A percentile compares a stretch with the other conserved stretches of the same genome.
Evolutionary conservation across 1,140 invertebrate species (phyloP).

Genomic region (Bombus superbus): DNA sequence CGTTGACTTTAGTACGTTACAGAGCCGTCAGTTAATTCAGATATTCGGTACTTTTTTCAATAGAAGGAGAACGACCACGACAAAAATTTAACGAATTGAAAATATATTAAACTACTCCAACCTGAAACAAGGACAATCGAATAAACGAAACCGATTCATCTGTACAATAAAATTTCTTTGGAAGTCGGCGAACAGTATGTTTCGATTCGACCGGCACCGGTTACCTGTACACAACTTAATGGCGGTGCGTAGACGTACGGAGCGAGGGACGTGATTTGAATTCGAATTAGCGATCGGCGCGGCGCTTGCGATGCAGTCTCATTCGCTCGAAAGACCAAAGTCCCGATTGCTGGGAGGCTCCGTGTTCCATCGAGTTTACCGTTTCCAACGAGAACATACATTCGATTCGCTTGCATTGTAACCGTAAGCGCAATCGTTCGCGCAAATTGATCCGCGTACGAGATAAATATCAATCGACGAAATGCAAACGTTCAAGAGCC

Average conservation of each 20-base stretch:
- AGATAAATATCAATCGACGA: conserved; percentile 38
- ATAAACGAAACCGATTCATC: not conserved
- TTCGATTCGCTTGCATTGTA: conserved; percentile 19
- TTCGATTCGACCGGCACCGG: not conserved
- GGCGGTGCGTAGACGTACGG: conserved; percentile 33
- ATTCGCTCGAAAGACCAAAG: conserved; percentile 38
- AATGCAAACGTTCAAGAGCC: conserved; percentile 25
- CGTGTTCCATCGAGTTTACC: conserved; percentile 18
- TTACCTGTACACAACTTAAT: conserved; percentile 25
- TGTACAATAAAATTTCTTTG: not conserved
- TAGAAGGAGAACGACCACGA: no score
- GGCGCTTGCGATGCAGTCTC: conserved; percentile 35
- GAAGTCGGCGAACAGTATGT: not conserved
- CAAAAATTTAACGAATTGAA: no score
- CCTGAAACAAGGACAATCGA: not conserved
- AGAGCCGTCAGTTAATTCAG: no score
- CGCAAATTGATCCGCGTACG: conserved; percentile 52
- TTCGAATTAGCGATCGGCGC: conserved; percentile 54
- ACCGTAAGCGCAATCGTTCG: conserved; percentile 37
- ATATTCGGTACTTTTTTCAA: no score
- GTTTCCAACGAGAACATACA: conserved; percentile 1
- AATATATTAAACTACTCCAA: not conserved
- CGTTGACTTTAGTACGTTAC: no score
- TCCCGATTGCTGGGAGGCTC: conserved; percentile 15
- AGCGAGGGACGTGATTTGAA: conserved; percentile 52